Base-by-base conservation (phyloP, 2,888 invertebrate genomes). In the Mythimna lalbum region DNA sequence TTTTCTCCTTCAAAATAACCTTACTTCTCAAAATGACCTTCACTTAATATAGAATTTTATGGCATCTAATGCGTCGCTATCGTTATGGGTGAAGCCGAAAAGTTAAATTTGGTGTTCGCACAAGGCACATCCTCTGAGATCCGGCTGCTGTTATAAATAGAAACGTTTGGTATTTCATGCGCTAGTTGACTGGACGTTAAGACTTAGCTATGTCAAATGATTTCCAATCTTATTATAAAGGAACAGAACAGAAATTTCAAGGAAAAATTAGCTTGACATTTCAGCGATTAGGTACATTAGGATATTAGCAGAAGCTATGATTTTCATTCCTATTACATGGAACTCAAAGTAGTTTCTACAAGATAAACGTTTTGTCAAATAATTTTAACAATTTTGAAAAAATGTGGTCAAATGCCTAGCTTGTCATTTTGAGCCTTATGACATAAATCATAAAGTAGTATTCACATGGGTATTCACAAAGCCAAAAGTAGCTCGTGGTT, bases 71-170 rank as follows among this genome's bases (percentile, higher is more conserved):
- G 60, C 66, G 59, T 68, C 76, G 78, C 76, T 78, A 78, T 76
- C 78, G 74, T 73, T 73, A 79, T 76, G 73, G 69, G 66, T 23
- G 76, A 68, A 68, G 70, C 69, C 56, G 67, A 68, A 64, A 63
- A 84, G 84, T 87, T 89, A 80, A 88, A 84, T 90, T 90, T 83
- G 79, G 87, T 83, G 84, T 85, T 87, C 75, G 86, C 82, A 73
- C 69, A 76, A 78, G 79, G 76, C 74, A 78, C 74, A 86, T 88
- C 87, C 84, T 86, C 84, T 63, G 78, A 87, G 78, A 88, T 88
- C 78, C 83, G 85, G 84, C 82, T 68, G 80, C 63, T 47, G 74
- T 83, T 90, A 90, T 87, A 89, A 88, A 90, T 90, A 90, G 88
- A 83, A 72, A 50, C 84, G 85, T 83, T 88, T 89, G 90, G 84